Base-by-base conservation (phyloP, 2,113 vertebrate genomes). In the Thamnophis sirtalis region DNA sequence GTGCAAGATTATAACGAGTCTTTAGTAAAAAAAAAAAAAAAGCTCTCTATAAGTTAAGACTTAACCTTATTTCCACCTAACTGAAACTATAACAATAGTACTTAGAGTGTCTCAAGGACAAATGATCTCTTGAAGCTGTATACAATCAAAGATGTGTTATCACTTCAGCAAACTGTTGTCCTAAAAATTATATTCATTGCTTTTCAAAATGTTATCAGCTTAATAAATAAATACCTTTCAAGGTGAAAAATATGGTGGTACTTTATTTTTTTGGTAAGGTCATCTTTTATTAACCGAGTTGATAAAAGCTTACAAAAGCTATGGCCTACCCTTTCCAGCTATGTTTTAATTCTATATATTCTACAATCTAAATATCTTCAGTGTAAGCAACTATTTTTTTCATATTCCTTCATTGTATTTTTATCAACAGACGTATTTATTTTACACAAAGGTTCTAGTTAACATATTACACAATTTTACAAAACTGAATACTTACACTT, bases 171-270 rank as follows among this genome's bases (percentile, higher is more conserved):
- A 98, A 98, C 97, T 97, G 96, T 96, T 98, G 97, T 98, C 97
- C 98, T 97, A 97, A 98, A 98, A 98, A 98, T 98, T 96, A 98
- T 98, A 98, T 98, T 98, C 98, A 98, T 98, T 98, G 98, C 98
- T 98, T 98, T 98, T 98, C 97, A 97, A 97, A 98, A 97, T 97
- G 97, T 98, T 98, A 98, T 98, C 98, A 98, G 98, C 97, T 98
- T 98, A 98, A 98, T 97, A 98, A 98, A 98, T 98, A 98, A 98
- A 98, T 97, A 98, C 97, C 98, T 97, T 97, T 97, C 95, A 91
- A 92, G 91, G 95, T 97, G 97, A 98, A 97, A 97, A 98, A 98
- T 97, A 97, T 94, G 91, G 93, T n/a, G 68, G 93, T 92, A 92
- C 93, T 97, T 95, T 95, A 95, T 97, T 95, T 96, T 96, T 96